Evolutionary conservation across 1,140 invertebrate species (phyloP), one percentile per base, ranked within the genome.

Genomic region (Tribolium castaneum): DNA sequence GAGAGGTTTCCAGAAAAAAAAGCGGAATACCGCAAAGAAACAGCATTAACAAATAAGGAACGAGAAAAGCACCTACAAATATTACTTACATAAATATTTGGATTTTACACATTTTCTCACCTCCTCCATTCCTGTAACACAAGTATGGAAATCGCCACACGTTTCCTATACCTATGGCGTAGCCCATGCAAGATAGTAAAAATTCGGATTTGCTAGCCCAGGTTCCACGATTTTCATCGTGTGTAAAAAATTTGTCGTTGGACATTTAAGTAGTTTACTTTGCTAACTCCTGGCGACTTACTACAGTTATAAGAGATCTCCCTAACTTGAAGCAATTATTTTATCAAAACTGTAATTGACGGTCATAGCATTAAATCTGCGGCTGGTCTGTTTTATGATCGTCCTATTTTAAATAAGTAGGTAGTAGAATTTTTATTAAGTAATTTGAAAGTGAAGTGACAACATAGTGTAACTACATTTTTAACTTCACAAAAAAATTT

Each of bases 61-160:
- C 89, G 1, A 95, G 86, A 85, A 95, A 95, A 14, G 94, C 94
- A 54, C 93, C 93, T 94, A 85, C 62, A 89, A 88, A 10, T 19
- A 52, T 13, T 6, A 62, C 19, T 49, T 3, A 7, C 14, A 19
- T 19, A 34, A 13, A 51, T 13, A 22, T 49, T 19, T 10, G 52
- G 9, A 70, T 51, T 77, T 22, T 25, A 1, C 34, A 30, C 30
- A 50, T 6, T 19, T 16, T 54, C 88, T 88, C 87, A 94, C 93
- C 94, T 83, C 94, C 94, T 30, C 94, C 94, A 88, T 95, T 95
- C 83, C 92, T 91, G 85, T 95, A 95, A 78, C 92, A 92, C 25
- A 95, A 88, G 86, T 94, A 96, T 2, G 95, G 95, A 86, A 97
- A 97, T 78, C 95, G 89, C 95, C 95, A 97, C 50, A 97, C 93